phyloP scores from a whole-genome alignment of 1,140 invertebrate genomes.

The Yoshiicerus persimilis region DNA sequence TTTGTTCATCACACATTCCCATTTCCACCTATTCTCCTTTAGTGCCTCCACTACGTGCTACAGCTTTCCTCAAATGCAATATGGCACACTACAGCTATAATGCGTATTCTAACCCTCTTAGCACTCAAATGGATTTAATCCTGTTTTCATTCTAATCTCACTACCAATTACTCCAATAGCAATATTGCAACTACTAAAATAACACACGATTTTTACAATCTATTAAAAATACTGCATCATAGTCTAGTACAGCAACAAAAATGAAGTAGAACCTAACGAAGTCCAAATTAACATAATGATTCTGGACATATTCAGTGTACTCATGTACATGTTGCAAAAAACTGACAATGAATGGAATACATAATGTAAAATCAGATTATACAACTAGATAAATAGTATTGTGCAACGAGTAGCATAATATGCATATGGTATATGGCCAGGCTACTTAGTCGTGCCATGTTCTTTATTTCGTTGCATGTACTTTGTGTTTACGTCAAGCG shows the following conservation, averaged over 20 bases:
- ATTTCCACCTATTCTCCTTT: not conserved
- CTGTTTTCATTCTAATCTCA: not conserved
- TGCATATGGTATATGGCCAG: too few relatives aligned
- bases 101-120: not conserved
- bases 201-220: not conserved
- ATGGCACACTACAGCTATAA: too few relatives aligned
- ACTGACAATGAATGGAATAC: not conserved
- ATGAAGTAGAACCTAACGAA: too few relatives aligned
- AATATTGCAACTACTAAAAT: not conserved
- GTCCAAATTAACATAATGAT: not conserved
- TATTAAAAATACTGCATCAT: too few relatives aligned
- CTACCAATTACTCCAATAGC: not conserved
- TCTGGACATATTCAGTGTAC: not conserved
- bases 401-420: not conserved
- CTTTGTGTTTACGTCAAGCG: conserved; percentile 14
- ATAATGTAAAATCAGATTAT: not conserved
- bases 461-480: not conserved
- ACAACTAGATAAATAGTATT: not conserved
- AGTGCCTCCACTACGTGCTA: not conserved
- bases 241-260: too few relatives aligned
- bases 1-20: not conserved
- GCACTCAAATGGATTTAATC: not conserved
- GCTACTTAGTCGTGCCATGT: not conserved
- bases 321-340: not conserved
- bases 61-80: too few relatives aligned